Evolutionary conservation across 2,113 vertebrate genomes (phyloP), one percentile per base, ranked within the genome.

Genomic region (Myotis lucifugus): DNA sequence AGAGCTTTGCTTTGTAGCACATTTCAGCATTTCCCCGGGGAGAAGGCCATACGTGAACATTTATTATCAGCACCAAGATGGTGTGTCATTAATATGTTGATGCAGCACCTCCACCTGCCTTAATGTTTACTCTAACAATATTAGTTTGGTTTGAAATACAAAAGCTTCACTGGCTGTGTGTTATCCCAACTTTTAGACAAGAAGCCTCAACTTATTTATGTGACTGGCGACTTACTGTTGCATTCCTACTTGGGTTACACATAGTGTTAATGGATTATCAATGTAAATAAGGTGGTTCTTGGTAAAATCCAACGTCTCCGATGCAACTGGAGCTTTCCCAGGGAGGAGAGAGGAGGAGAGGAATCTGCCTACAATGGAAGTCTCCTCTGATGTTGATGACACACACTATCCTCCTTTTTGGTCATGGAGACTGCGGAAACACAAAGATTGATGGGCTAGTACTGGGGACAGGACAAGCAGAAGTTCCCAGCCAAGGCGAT

Each of bases 31-130:
- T 82, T 96, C 78, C 81, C 78, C 25, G 17, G 81, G 96, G 97
- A 86, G 90, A 94, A 85, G 88, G 70, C 70, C 88, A 48, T 56
- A 88, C 59, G 3, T 42, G 88, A 97, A 52, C 93, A 96, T 93
- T 96, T 95, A 96, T 85, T 84, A 40, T 54, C 73, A 74, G 77
- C 83, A 82, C 93, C 83, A 96, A 96, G 77, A 96, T 8, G 54
- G 64, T 89, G 88, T 88, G 37, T 96, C 98, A 98, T 98, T 98
- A 98, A 98, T 98, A 98, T 95, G 96, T 95, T 81, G 32, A 97
- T 84, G 77, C 92, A 88, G 94, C 54, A 34, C 94, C 85, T 73
- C 97, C 95, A 98, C 97, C 96, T 98, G 93, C 64, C 90, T 92
- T 93, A 67, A 91, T 96, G 91, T 95, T 98, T 96, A 96, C 91